These are phyloP conservation scores for Smithornis capensis DNA, from an alignment of 2,113 vertebrate genomes.

Conservation along the genomic window DNA sequence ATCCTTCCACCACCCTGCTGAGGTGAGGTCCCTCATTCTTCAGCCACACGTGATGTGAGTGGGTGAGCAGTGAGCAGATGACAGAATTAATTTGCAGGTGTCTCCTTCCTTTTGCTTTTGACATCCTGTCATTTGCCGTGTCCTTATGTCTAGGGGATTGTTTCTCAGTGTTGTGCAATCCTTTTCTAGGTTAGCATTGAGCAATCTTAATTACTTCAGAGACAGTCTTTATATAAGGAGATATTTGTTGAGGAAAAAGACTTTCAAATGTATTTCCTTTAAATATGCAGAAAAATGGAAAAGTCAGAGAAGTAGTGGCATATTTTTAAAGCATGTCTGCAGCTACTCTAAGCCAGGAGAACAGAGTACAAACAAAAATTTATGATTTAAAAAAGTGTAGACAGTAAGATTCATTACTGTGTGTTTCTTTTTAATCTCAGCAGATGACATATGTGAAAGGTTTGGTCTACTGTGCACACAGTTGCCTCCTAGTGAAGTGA, in stretches of 20 bases:
- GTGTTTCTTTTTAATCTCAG: neutral
- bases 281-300: neutral
- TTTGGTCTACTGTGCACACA: neutral
- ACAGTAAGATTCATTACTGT: neutral
- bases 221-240: neutral
- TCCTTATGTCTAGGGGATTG: conserved; percentile 15
- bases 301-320: neutral
- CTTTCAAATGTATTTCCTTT: conserved; percentile 4
- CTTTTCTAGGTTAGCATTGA: conserved; percentile 45
- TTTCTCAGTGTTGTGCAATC: conserved; percentile 48
- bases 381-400: neutral
- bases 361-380: neutral
- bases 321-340: neutral
- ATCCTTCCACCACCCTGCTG: neutral
- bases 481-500: neutral
- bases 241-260: conserved; percentile 19
- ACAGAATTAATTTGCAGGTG: conserved; percentile 56
- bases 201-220: conserved; percentile 46
- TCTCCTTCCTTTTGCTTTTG: conserved; percentile 41
- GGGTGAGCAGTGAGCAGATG: conserved; percentile 7
- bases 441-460: neutral
- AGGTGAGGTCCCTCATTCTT: conserved; percentile 8
- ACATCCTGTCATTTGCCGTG: conserved; percentile 35
- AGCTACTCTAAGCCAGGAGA: neutral
- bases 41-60: neutral